phyloP scores from a whole-genome alignment of 2,797 vertebrate genomes.

The Rhincodon typus region DNA sequence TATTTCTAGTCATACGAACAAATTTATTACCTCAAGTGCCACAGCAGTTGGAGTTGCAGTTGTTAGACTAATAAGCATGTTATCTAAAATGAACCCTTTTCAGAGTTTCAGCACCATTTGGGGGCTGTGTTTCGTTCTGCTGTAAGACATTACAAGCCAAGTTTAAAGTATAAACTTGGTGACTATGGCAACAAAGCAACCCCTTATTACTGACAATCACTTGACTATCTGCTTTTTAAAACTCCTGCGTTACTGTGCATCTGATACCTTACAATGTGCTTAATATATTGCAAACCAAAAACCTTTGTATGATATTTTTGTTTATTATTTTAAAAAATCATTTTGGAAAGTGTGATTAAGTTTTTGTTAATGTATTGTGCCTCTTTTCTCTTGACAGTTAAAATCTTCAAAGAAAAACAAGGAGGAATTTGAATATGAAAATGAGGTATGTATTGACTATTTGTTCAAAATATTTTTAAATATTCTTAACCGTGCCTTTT shows the following conservation, averaged over 20 bases:
- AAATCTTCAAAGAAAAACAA: slow-evolving; percentile 82
- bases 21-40: no score
- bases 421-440: slow-evolving; percentile 73
- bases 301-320: no score
- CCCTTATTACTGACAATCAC: neutral
- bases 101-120: no score
- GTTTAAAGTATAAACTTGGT: neutral
- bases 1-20: no score
- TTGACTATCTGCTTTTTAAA: neutral
- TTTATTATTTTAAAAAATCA: neutral
- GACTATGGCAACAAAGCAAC: neutral
- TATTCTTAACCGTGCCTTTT: neutral
- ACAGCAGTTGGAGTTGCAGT: no score
- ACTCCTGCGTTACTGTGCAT: neutral
- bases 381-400: slow-evolving; percentile 63
- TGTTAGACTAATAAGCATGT: no score
- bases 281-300: no score
- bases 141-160: neutral
- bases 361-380: neutral
- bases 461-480: neutral
- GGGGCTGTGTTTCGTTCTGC: neutral
- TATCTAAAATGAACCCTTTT: no score
- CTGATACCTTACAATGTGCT: neutral
- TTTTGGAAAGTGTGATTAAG: neutral
- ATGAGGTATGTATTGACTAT: slow-evolving; percentile 67